phyloP scores from a whole-genome alignment of 2,888 invertebrate species.

The Scrobipalpa atriplicella region DNA sequence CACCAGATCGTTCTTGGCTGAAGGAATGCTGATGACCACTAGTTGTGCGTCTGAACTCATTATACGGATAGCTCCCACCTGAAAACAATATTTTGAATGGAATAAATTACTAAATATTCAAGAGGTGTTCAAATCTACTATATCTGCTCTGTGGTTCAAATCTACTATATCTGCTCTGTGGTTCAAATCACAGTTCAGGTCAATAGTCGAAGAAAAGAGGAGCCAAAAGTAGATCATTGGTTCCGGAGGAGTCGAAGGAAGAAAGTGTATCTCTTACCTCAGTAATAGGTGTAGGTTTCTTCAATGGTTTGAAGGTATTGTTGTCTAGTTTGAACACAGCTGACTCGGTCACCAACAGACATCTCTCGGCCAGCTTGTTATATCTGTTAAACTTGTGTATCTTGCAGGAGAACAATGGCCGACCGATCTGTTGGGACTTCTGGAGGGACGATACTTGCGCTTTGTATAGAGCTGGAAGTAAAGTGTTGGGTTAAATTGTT shows the following conservation, averaged over 20 bases:
- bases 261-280: constrained; percentile 86
- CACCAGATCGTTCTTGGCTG: constrained; percentile 93
- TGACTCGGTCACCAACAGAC: constrained; percentile 93
- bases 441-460: constrained; percentile 57
- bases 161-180: too few species aligned
- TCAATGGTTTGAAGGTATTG: constrained; percentile 93
- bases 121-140: too few species aligned
- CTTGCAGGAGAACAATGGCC: constrained; percentile 85
- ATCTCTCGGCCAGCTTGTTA: constrained; percentile 93
- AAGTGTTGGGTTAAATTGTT: not conserved
- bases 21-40: constrained; percentile 92
- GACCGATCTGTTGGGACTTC: constrained; percentile 57
- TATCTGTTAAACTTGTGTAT: constrained; percentile 86
- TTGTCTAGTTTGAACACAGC: constrained; percentile 94
- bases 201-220: too few species aligned
- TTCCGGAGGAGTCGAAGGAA: too few species aligned
- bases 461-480: constrained; percentile 56
- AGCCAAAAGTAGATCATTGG: too few species aligned
- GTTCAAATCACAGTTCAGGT: too few species aligned
- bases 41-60: constrained; percentile 94
- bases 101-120: too few species aligned
- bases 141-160: too few species aligned
- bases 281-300: constrained; percentile 90
- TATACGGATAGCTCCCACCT: constrained; percentile 93
- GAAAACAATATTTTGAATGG: too few species aligned